phyloP scores from a whole-genome alignment of 2,888 invertebrate species.

The Macrosoma leucophasiata region DNA sequence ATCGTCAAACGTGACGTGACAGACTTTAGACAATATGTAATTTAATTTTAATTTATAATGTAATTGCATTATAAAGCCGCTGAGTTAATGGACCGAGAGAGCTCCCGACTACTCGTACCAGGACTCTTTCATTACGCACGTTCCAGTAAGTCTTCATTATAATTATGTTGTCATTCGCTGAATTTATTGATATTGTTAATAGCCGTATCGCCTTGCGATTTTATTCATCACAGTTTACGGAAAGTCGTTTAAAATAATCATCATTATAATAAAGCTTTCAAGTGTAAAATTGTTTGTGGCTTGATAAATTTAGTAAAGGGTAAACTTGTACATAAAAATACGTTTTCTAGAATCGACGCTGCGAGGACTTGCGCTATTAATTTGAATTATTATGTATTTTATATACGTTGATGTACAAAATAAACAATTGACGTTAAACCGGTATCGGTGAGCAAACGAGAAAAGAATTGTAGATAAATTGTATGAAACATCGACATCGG shows the following conservation, averaged over 20 bases:
- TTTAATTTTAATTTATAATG: slow-evolving; percentile 28
- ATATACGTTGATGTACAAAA: too few species aligned
- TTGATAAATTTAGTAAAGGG: slow-evolving; percentile 41
- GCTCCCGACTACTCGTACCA: slow-evolving; percentile 32
- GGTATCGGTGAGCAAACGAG: too few species aligned
- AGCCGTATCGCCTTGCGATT: slow-evolving; percentile 46
- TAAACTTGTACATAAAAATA: slow-evolving; percentile 35
- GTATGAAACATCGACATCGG: slow-evolving; percentile 45
- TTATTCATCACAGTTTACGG: slow-evolving; percentile 34
- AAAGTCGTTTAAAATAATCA: slow-evolving; percentile 11
- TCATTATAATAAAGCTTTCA: slow-evolving; percentile 4
- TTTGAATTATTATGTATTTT: too few species aligned
- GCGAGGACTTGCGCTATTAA: too few species aligned
- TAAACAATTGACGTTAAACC: too few species aligned
- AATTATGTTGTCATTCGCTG: slow-evolving; percentile 55
- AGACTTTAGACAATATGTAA: slow-evolving; percentile 27
- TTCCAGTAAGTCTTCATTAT: slow-evolving; percentile 41
- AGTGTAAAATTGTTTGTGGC: slow-evolving; percentile 30
- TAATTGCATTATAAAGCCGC: slow-evolving; percentile 46
- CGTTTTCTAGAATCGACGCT: slow-evolving; percentile 31
- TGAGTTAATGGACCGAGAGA: slow-evolving; percentile 47
- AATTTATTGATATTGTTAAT: slow-evolving; percentile 56
- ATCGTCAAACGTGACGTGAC: too few species aligned
- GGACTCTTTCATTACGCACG: slow-evolving; percentile 40
- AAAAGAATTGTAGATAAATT: slow-evolving; percentile 54